Evolutionary conservation across 2,797 vertebrate genomes (phyloP).

Genomic region (Cuniculus paca): DNA sequence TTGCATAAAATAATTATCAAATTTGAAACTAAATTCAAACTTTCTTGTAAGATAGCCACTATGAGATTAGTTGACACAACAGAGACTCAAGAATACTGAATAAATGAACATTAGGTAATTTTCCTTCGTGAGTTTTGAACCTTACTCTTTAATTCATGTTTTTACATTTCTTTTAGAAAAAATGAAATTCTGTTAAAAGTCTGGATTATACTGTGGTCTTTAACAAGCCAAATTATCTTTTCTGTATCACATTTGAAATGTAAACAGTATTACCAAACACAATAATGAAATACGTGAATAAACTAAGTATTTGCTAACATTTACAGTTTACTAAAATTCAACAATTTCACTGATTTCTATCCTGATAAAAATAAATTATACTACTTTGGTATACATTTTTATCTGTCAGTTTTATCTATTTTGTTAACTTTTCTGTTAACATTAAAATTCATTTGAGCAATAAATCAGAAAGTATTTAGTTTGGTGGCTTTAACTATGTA

Average conservation of each 20-base stretch:
- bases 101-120: conserved; percentile 30
- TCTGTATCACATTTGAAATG: conserved; percentile 53
- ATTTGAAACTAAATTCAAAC: conserved; percentile 39
- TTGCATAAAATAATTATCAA: conserved; percentile 51
- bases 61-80: background rate
- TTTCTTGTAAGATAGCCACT: conserved; percentile 38
- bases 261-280: conserved; percentile 37
- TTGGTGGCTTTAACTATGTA: conserved; percentile 51
- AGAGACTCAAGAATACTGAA: conserved; percentile 22
- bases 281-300: conserved; percentile 25
- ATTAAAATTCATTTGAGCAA: conserved; percentile 18
- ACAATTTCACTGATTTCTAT: conserved; percentile 1
- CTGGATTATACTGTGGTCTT: conserved; percentile 46
- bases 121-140: conserved; percentile 18
- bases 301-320: conserved; percentile 37
- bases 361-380: conserved; percentile 6
- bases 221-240: conserved; percentile 62
- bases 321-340: conserved; percentile 51
- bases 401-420: conserved; percentile 50
- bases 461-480: conserved; percentile 68
- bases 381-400: conserved; percentile 12
- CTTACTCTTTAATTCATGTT: conserved; percentile 47
- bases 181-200: conserved; percentile 25
- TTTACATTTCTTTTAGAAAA: conserved; percentile 52
- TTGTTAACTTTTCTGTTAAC: conserved; percentile 67